Conservation (phyloP, 2,888 invertebrate species). For the Globia sparganii region DNA sequence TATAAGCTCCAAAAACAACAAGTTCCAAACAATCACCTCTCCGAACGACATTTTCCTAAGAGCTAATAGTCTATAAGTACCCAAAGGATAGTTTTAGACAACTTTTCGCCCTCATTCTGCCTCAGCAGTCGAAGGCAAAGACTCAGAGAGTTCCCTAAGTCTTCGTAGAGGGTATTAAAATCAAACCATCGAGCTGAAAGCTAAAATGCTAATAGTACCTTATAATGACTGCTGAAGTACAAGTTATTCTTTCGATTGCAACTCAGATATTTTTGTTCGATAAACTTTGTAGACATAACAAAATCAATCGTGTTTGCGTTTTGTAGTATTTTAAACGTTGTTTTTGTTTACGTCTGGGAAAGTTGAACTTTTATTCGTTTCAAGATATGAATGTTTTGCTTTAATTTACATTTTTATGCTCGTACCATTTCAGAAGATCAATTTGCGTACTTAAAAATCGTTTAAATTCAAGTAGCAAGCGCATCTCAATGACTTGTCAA, state of each 20-base stretch:
- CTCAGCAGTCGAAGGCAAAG: slow-evolving; percentile 75
- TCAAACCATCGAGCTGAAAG: slow-evolving; percentile 73
- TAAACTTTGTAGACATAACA: slow-evolving; percentile 54
- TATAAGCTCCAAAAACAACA: slow-evolving; percentile 7
- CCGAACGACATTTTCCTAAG: slow-evolving; percentile 7
- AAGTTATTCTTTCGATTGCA: slow-evolving; percentile 56
- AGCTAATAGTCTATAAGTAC: slow-evolving; percentile 47
- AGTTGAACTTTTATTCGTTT: neutral
- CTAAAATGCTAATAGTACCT: slow-evolving; percentile 77
- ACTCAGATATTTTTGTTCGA: slow-evolving; percentile 40
- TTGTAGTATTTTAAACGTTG: neutral
- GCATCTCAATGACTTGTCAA: neutral
- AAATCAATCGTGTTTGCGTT: slow-evolving; percentile 37
- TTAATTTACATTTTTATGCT: neutral
- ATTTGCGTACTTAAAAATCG: neutral
- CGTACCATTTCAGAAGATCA: neutral
- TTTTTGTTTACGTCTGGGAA: slow-evolving; percentile 30
- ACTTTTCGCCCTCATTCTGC: slow-evolving; percentile 68
- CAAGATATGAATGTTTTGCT: neutral
- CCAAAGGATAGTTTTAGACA: slow-evolving; percentile 54
- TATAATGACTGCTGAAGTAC: slow-evolving; percentile 64
- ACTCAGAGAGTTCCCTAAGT: slow-evolving; percentile 76
- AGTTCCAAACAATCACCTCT: neutral
- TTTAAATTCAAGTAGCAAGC: neutral
- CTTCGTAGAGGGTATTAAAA: slow-evolving; percentile 76